A percentile compares a stretch with the other conserved stretches of the same genome.
Evolutionary conservation across 2,113 vertebrate species (phyloP).

Genomic region (Tychaedon coryphoeus): DNA sequence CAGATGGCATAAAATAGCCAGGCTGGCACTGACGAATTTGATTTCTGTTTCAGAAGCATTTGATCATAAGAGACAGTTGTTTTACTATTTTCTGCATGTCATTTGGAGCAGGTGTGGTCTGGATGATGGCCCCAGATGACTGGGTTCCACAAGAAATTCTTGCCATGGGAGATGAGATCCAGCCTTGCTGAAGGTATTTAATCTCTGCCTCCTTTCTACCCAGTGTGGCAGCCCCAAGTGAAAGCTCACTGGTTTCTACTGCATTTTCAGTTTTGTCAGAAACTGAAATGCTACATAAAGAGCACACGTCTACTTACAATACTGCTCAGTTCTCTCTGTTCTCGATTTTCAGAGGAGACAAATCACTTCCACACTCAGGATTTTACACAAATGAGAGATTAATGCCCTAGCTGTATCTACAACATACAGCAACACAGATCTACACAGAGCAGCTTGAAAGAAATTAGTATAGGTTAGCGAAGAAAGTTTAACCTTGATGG

Average conservation of each 20-base stretch:
- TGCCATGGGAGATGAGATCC: not conserved
- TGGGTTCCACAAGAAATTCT: not conserved
- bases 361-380: not conserved
- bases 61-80: not conserved
- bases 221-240: not conserved
- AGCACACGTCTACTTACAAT: not conserved
- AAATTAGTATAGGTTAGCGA: not conserved
- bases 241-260: not conserved
- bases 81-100: not conserved
- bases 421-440: not conserved
- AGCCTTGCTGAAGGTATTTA: not conserved
- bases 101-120: not conserved
- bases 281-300: not conserved
- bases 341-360: not conserved
- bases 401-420: not conserved
- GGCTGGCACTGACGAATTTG: not conserved
- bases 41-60: not conserved
- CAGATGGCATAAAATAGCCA: not conserved
- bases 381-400: not conserved
- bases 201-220: not conserved
- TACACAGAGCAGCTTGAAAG: not conserved
- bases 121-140: not conserved
- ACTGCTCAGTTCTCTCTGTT: not conserved
- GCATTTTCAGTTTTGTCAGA: not conserved
- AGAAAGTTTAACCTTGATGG: not conserved